These are phyloP conservation scores for Heliconius melpomene DNA, from an alignment of 1,140 invertebrate species.

Conservation along the genomic window DNA sequence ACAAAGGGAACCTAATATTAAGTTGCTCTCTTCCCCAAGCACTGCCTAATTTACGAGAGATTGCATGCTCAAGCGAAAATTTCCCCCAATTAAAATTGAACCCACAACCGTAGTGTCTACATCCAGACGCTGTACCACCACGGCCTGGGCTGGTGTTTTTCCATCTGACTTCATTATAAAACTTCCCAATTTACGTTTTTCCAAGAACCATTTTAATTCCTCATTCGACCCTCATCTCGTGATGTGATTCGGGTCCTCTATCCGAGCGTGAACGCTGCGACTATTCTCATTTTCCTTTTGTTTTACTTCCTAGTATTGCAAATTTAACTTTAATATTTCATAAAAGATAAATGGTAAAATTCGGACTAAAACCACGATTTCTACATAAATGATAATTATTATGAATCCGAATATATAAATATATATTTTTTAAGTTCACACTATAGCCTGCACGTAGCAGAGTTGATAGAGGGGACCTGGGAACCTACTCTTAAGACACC, in stretches of 20 bases:
- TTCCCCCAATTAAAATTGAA: too few species aligned
- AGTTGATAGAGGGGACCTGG: too few species aligned
- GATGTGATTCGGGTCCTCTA: conserved; percentile 21
- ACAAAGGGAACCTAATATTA: too few species aligned
- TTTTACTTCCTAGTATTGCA: conserved; percentile 11
- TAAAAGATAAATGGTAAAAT: not conserved
- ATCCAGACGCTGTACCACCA: too few species aligned
- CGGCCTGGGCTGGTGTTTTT: too few species aligned
- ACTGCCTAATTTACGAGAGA: too few species aligned
- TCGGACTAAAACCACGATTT: not conserved
- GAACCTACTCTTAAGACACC: too few species aligned
- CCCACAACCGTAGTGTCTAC: too few species aligned
- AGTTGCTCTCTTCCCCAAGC: too few species aligned
- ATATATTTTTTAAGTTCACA: not conserved
- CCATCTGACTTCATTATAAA: not conserved
- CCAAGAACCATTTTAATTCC: conserved; percentile 24
- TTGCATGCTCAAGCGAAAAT: too few species aligned
- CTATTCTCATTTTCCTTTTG: not conserved
- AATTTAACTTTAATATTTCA: not conserved
- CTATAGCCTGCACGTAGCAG: too few species aligned
- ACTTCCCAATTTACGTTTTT: conserved; percentile 7
- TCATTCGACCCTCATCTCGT: conserved; percentile 15
- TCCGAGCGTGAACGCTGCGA: conserved; percentile 11
- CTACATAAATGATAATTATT: not conserved
- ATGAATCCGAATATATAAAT: not conserved